Conservation (phyloP, 2,888 invertebrate genomes). For the Agrilus cyanescens region DNA sequence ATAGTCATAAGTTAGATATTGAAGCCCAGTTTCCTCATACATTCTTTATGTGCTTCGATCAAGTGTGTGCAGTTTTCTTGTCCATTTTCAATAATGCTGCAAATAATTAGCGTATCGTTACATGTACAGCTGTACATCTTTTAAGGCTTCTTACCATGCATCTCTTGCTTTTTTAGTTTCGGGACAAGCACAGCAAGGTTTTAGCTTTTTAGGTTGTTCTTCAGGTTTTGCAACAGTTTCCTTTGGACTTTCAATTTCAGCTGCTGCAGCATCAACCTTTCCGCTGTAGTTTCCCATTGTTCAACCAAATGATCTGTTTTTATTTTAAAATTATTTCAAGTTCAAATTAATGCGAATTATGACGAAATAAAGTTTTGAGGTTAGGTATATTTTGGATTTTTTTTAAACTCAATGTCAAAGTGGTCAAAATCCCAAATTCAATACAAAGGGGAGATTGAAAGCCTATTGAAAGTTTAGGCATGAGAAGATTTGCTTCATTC, state of each 20-base stretch:
- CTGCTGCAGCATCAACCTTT: conserved; percentile 39
- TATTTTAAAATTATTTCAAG: too few relatives aligned
- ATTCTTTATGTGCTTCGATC: conserved; percentile 93
- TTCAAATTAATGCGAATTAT: too few relatives aligned
- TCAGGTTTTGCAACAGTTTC: conserved; percentile 19
- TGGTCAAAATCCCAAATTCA: too few relatives aligned
- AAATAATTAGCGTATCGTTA: conserved; percentile 20
- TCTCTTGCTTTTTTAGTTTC: conserved; percentile 87
- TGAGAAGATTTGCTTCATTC: too few relatives aligned
- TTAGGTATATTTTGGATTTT: too few relatives aligned
- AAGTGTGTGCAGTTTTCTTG: conserved; percentile 80
- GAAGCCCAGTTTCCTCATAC: conserved; percentile 93
- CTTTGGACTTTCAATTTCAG: conserved; percentile 19
- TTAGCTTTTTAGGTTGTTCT: conserved; percentile 60
- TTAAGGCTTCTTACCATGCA: conserved; percentile 57
- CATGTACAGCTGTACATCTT: conserved; percentile 1
- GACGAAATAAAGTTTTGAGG: too few relatives aligned
- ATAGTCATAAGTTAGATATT: conserved; percentile 58
- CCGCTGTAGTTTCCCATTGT: conserved; percentile 44
- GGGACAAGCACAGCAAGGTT: conserved; percentile 95
- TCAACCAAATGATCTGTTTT: too few relatives aligned
- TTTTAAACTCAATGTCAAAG: too few relatives aligned
- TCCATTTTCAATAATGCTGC: conserved; percentile 80
- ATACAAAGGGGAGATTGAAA: too few relatives aligned
- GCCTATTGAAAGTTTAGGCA: too few relatives aligned